These are phyloP conservation scores for Ectobius pallidus DNA, from an alignment of 2,888 invertebrate species.

Conservation along the genomic window DNA sequence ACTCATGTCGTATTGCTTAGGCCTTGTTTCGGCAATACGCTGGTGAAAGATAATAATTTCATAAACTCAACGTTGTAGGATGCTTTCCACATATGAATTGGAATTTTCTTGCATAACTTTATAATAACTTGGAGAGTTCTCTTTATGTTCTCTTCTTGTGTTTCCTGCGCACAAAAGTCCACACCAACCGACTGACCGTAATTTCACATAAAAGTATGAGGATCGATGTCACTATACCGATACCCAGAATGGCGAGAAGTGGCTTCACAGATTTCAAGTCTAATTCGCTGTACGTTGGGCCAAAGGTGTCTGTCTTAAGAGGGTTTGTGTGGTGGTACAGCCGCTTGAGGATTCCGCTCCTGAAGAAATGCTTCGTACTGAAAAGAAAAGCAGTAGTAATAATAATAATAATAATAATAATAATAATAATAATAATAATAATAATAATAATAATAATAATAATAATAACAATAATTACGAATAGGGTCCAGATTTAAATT, in stretches of 20 bases:
- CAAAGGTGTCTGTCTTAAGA: fast-evolving
- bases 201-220: neutral
- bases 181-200: too few relatives aligned
- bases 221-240: neutral
- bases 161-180: too few relatives aligned
- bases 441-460: neutral
- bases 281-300: neutral
- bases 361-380: neutral
- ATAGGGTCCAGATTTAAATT: too few relatives aligned
- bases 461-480: neutral
- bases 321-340: neutral
- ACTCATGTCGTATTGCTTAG: too few relatives aligned
- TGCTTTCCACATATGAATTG: too few relatives aligned
- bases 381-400: neutral
- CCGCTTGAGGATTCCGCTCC: neutral
- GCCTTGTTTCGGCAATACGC: too few relatives aligned
- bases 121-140: too few relatives aligned
- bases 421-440: neutral
- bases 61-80: too few relatives aligned
- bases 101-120: too few relatives aligned
- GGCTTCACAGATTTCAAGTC: neutral
- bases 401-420: neutral
- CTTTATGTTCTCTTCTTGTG: too few relatives aligned
- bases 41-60: too few relatives aligned
- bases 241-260: neutral